Percentiles rank a stretch among this genome's conserved stretches.
Evolutionary conservation across 1,140 invertebrate genomes (phyloP).

Genomic region (Lasioglossum albipes): DNA sequence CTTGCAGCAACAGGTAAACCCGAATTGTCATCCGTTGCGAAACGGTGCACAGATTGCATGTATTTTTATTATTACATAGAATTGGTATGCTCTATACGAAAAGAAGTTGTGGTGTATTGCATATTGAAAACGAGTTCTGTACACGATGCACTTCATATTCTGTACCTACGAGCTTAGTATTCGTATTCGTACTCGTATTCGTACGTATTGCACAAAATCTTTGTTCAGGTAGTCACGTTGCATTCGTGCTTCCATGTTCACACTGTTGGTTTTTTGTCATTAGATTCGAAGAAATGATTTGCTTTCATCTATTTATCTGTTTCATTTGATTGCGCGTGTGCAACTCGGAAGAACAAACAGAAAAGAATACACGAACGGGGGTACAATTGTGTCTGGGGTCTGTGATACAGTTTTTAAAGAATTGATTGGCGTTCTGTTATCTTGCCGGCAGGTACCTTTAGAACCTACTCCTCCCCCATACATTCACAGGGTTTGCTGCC

Average conservation of each 20-base stretch:
- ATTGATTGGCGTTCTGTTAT: slow-evolving; percentile 76
- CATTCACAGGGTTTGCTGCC: slow-evolving; percentile 75
- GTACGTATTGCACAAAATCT: slow-evolving; percentile 25
- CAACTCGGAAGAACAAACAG: not conserved
- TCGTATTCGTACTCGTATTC: not conserved
- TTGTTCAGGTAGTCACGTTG: not conserved
- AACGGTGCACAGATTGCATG: slow-evolving; percentile 67
- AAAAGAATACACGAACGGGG: not conserved
- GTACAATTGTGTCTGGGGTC: slow-evolving; percentile 50
- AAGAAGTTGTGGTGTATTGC: slow-evolving; percentile 62
- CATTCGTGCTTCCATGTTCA: not conserved
- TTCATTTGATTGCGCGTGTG: not conserved
- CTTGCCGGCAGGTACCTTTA: slow-evolving; percentile 78
- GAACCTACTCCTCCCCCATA: slow-evolving; percentile 74
- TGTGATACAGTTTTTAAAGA: slow-evolving; percentile 55
- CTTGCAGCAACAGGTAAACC: slow-evolving; percentile 85
- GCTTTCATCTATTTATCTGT: not conserved
- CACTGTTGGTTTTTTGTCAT: not conserved
- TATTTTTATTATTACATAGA: slow-evolving; percentile 59
- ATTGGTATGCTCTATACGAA: slow-evolving; percentile 58
- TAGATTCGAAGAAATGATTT: not conserved
- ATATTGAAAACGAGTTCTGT: slow-evolving; percentile 58
- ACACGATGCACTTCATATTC: slow-evolving; percentile 43
- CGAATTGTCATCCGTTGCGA: slow-evolving; percentile 1
- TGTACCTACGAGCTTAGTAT: slow-evolving; percentile 51